These are phyloP conservation scores for Rostratula benghalensis DNA, from an alignment of 2,113 vertebrate genomes.

Conservation along the genomic window DNA sequence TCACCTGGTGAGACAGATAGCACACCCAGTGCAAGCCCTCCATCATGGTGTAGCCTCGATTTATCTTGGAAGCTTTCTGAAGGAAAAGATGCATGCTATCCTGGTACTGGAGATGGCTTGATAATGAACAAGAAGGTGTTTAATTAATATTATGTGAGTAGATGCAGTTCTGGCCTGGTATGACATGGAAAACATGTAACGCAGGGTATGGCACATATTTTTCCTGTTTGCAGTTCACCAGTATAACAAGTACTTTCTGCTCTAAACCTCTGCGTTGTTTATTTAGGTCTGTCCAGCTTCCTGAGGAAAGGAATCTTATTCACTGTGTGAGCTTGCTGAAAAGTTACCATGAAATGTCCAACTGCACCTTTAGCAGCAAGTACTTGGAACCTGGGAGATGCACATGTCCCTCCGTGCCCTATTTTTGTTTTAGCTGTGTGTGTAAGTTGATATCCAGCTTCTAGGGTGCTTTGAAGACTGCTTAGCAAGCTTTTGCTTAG, in stretches of 20 bases:
- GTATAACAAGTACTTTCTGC: background rate
- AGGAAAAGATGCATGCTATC: background rate
- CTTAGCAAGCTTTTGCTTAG: background rate
- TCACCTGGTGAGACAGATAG: background rate
- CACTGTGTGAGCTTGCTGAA: background rate
- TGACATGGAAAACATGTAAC: background rate
- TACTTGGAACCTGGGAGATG: rapidly evolving
- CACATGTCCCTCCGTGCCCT: background rate
- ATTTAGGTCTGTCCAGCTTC: background rate
- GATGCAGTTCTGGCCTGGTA: background rate
- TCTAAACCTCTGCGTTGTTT: background rate
- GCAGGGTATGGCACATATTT: background rate
- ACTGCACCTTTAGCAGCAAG: background rate
- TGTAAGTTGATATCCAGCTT: background rate
- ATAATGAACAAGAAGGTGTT: background rate
- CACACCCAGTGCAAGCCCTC: background rate
- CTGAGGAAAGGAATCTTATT: background rate
- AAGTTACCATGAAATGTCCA: background rate
- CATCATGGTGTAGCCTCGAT: background rate
- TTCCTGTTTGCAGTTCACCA: background rate
- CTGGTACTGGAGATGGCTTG: background rate
- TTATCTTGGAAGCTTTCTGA: background rate
- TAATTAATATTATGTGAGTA: background rate
- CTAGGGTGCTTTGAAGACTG: background rate
- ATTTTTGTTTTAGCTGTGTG: background rate